Evolutionary conservation across 2,888 invertebrate species (phyloP), one percentile per base, ranked within the genome.

Genomic region (Ormyrus rosae): DNA sequence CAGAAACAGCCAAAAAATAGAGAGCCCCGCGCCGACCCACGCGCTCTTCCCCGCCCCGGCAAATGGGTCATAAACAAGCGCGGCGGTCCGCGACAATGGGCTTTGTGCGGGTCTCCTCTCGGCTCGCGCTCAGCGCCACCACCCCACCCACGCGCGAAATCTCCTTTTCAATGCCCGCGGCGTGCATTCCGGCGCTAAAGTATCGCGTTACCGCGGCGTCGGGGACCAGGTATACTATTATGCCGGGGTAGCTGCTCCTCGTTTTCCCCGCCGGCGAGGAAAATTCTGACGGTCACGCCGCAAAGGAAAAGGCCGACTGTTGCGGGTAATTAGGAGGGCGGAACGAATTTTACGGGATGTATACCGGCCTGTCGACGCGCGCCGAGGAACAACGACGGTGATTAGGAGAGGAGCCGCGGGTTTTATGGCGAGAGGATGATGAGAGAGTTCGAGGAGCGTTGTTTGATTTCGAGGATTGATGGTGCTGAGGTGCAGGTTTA

Each of bases 61-160:
- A 61, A 34, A 51, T 51, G 51, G 60, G 34, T 71, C 71, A 51
- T 61, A 61, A 61, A 71, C 51, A 71, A 71, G 61, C 71, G 60
- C n/a, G 6, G 13, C 19, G 55, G 8, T 0, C 56, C 13, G 48
- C 69, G 76, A 77, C 77, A 77, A 77, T 77, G 58, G 77, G 50
- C 77, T 77, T 77, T 77, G 70, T 77, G 61, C 53, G 13, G 19
- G 19, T 19, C 19, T 19, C 13, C 13, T 10, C 9, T 4, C 45
- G 6, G 58, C 58, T 34, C 67, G 48, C 10, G n/a, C 7, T 4
- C 51, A 19, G 7, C 48, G 34, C 34, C 34, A 4, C n/a, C 5
- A 4, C n/a, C 5, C 13, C 55, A 56, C 67, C 74, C 53, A 68
- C 70, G 65, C 77, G 65, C 75, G 46, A 77, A 70, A 71, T 77